Percentiles rank a stretch among this genome's conserved stretches.
These are phyloP conservation scores for Rhinophrynus dorsalis DNA, from an alignment of 2,797 vertebrate genomes.

Conservation along the genomic window DNA sequence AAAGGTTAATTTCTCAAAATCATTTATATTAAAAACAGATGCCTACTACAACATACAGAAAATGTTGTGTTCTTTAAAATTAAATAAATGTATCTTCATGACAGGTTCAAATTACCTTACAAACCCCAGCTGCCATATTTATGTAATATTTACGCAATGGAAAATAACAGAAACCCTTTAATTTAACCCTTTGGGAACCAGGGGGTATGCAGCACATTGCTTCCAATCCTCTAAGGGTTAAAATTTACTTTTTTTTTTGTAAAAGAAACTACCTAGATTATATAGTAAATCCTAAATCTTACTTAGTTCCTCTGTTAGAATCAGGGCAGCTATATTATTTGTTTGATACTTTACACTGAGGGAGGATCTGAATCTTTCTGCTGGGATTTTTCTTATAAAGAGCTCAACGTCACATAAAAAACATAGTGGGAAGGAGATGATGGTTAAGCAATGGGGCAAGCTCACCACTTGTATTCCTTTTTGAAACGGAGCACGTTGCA, in stretches of 20 bases:
- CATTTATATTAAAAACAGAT: no score
- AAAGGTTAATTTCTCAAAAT: no score
- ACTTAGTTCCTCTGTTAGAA: neutral
- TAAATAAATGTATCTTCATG: no score
- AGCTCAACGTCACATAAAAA: conserved; percentile 24
- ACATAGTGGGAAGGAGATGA: conserved; percentile 40
- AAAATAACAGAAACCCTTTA: no score
- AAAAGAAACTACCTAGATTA: neutral
- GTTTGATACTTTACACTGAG: conserved; percentile 18
- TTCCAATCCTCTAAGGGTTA: no score
- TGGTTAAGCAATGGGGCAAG: conserved; percentile 33
- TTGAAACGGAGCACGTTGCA: conserved; percentile 19
- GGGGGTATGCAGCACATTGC: no score
- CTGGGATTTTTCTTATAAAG: conserved; percentile 36
- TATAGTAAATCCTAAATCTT: neutral
- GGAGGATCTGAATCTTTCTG: conserved; percentile 39
- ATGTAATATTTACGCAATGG: no score
- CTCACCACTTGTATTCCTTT: conserved; percentile 28
- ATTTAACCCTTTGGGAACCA: no score
- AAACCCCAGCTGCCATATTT: no score
- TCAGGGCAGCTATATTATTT: conserved; percentile 20
- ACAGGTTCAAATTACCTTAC: no score
- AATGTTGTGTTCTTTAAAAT: no score
- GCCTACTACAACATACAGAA: no score
- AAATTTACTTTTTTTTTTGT: neutral